Evolutionary conservation across 2,113 vertebrate genomes (phyloP), one percentile per base, ranked within the genome.

Genomic region (Empidonax alnorum): DNA sequence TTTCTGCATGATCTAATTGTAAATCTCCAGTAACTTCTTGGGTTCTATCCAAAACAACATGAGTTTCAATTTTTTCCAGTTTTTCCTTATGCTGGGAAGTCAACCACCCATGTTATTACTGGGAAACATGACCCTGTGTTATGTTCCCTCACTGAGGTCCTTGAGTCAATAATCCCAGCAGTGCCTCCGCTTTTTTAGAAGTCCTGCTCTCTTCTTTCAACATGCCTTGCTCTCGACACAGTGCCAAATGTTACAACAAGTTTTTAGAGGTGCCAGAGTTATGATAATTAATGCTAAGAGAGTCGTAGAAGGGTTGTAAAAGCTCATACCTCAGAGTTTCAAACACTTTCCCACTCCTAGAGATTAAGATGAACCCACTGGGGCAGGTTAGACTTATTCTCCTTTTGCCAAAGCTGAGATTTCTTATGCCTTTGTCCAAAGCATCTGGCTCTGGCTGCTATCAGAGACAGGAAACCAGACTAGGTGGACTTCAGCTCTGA

Each of bases 121-220:
- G 88, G 84, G 66, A 97, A 97, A 92, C 66, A 84, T 71, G 84
- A 90, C 88, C 81, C 80, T 88, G n/a, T 96, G 96, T 91, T 96
- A 81, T 94, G 56, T 95, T 84, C 95, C 68, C 78, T 96, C 66
- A 66, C 39, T 67, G 58, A 95, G 94, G 87, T 94, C 74, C 91
- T 94, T 96, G 89, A 91, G 82, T 92, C 92, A 96, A 94, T 97
- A 97, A 96, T 97, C 94, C 90, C 88, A 95, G 90, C 88, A 96
- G 93, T 82, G 86, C 86, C 89, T 94, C 83, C 59, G 86, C 6
- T 63, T 94, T 97, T 97, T 96, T 90, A 89, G 83, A 95, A 96
- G 78, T 81, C 62, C 90, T 62, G 61, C 73, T 95, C 52, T 94
- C 84, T 63, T 91, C 84, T 96, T 97, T 96, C 75, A 95, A 91